phyloP scores from a whole-genome alignment of 1,140 invertebrate species.

The Anoplophora glabripennis region DNA sequence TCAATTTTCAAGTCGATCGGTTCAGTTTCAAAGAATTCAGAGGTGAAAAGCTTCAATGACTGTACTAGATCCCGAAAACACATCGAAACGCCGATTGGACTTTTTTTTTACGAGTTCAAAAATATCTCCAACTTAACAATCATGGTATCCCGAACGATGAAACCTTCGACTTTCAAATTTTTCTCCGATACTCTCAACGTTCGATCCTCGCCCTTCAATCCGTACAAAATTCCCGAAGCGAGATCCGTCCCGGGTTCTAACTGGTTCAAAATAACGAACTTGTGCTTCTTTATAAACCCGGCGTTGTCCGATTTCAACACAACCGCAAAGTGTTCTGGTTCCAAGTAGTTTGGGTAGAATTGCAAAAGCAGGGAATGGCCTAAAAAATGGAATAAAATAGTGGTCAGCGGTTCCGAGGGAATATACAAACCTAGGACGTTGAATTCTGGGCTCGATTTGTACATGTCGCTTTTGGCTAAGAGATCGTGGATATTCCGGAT shows the following conservation, averaged over 20 bases:
- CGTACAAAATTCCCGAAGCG: constrained; percentile 27
- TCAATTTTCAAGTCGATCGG: too few relatives aligned
- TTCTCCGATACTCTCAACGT: constrained; percentile 25
- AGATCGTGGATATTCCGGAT: constrained; percentile 24
- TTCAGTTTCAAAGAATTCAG: too few relatives aligned
- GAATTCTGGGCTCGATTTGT: constrained; percentile 31
- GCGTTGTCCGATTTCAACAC: constrained; percentile 27
- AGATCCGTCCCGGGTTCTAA: constrained; percentile 20
- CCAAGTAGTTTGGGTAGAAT: constrained; percentile 32
- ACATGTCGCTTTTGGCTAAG: constrained; percentile 23
- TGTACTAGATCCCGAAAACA: too few relatives aligned
- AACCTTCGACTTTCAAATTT: constrained; percentile 19
- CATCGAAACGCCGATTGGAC: too few relatives aligned
- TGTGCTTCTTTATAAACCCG: constrained; percentile 33
- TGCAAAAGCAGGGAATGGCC: constrained; percentile 30
- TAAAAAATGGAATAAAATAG: constrained; percentile 15
- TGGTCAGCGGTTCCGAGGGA: background rate
- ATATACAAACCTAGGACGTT: constrained; percentile 28
- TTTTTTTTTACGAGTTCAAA: constrained; percentile 31
- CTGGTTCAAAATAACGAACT: constrained; percentile 29
- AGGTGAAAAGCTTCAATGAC: too few relatives aligned
- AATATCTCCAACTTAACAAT: constrained; percentile 32
- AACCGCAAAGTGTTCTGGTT: constrained; percentile 24
- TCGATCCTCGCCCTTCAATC: constrained; percentile 22
- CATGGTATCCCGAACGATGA: constrained; percentile 22